Evolutionary conservation across 2,797 vertebrate genomes (phyloP).

Genomic region (Spea hammondii): DNA sequence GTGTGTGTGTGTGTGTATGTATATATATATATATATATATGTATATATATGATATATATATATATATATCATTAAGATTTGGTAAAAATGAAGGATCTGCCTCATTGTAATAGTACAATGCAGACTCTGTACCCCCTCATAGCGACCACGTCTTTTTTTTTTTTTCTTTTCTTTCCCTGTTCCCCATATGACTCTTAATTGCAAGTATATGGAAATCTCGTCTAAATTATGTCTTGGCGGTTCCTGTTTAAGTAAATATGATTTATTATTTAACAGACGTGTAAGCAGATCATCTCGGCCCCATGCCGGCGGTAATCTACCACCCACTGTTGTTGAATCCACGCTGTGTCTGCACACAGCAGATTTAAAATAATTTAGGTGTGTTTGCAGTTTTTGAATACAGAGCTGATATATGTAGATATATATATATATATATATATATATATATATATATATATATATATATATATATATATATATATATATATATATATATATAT

Average conservation of each 20-base stretch:
- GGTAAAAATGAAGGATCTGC: no score
- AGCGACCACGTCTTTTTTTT: background rate
- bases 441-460: no score
- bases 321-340: conserved; percentile 30
- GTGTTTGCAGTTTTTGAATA: background rate
- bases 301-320: conserved; percentile 44
- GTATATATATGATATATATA: no score
- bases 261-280: conserved; percentile 43
- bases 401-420: background rate
- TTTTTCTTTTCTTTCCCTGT: background rate
- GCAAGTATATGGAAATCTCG: conserved; percentile 10
- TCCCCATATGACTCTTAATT: conserved; percentile 4
- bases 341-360: conserved; percentile 13
- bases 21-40: no score
- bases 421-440: no score
- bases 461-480: background rate
- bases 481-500: no score
- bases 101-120: no score
- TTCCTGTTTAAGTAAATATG: conserved; percentile 45
- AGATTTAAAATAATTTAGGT: conserved; percentile 15
- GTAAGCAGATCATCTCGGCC: conserved; percentile 42
- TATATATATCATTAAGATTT: no score
- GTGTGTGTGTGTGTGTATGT: no score
- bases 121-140: background rate
- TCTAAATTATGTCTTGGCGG: conserved; percentile 31